A percentile compares a stretch with the other conserved stretches of the same genome.
These are phyloP conservation scores for Perdita meconis DNA, from an alignment of 2,888 invertebrate genomes.

Conservation along the genomic window DNA sequence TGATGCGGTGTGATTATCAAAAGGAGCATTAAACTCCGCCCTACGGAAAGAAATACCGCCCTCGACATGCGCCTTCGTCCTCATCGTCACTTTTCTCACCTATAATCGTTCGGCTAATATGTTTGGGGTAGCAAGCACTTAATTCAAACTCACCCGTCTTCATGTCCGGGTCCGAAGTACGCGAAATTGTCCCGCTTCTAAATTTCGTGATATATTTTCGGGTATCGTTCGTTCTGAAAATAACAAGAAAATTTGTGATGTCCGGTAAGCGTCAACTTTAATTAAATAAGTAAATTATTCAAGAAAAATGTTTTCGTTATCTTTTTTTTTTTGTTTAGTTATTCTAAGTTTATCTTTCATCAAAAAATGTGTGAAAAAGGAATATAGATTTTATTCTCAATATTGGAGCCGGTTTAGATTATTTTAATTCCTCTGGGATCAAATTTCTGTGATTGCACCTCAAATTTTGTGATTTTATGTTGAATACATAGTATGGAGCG, in stretches of 20 bases:
- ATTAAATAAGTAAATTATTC: background rate
- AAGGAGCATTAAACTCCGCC: conserved; percentile 76
- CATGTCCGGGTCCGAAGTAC: conserved; percentile 27
- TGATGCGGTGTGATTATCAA: conserved; percentile 45
- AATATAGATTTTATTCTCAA: too few species aligned
- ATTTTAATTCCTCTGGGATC: too few species aligned
- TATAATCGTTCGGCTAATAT: conserved; percentile 66
- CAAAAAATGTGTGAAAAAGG: too few species aligned
- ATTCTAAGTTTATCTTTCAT: background rate
- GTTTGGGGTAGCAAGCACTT: conserved; percentile 51
- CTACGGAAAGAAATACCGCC: conserved; percentile 70
- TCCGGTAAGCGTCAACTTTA: conserved; percentile 52
- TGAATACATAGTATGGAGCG: conserved; percentile 41
- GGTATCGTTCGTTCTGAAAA: background rate
- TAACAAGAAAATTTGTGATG: conserved; percentile 34
- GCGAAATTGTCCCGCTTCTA: conserved; percentile 7
- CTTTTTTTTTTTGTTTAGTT: background rate
- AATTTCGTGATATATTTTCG: conserved; percentile 3
- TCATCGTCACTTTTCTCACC: conserved; percentile 60
- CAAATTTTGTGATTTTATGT: conserved; percentile 5
- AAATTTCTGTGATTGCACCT: too few species aligned
- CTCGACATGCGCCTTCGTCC: conserved; percentile 74
- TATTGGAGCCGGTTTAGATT: too few species aligned
- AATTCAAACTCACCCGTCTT: conserved; percentile 38
- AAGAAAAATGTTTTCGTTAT: background rate